A percentile compares a stretch with the other conserved stretches of the same genome.
These are phyloP conservation scores for Herpetotheres cachinnans DNA, from an alignment of 2,113 vertebrate species.

Conservation along the genomic window DNA sequence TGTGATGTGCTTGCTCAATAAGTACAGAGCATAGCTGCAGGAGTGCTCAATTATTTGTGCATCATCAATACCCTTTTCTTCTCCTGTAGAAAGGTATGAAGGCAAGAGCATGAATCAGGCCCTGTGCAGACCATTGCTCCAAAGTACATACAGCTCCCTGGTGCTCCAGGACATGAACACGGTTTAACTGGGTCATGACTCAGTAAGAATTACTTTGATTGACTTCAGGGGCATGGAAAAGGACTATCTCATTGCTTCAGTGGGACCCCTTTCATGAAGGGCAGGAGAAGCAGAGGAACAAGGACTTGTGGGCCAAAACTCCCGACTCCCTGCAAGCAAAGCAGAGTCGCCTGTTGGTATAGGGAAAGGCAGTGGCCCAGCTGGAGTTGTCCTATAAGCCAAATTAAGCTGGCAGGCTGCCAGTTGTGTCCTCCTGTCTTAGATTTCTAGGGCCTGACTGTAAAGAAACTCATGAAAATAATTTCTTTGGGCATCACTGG, in stretches of 20 bases:
- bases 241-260: not conserved
- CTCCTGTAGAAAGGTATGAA: not conserved
- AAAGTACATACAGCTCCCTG: not conserved
- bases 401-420: not conserved
- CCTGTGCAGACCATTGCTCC: not conserved
- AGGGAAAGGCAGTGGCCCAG: not conserved
- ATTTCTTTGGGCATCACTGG: not conserved
- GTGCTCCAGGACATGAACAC: not conserved
- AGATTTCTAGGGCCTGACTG: not conserved
- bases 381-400: not conserved
- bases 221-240: not conserved
- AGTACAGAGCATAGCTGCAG: not conserved
- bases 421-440: not conserved
- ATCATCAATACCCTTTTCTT: not conserved
- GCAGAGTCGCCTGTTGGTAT: accelerated
- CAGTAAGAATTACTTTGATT: not conserved
- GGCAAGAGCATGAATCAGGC: not conserved
- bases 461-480: not conserved
- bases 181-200: not conserved
- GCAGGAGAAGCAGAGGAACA: not conserved
- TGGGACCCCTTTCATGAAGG: not conserved
- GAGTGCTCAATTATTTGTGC: not conserved
- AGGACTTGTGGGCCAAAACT: not conserved
- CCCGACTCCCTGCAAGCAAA: not conserved
- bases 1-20: not conserved